Conservation (phyloP, 2,797 vertebrate genomes). For the Bradypodion pumilum region DNA sequence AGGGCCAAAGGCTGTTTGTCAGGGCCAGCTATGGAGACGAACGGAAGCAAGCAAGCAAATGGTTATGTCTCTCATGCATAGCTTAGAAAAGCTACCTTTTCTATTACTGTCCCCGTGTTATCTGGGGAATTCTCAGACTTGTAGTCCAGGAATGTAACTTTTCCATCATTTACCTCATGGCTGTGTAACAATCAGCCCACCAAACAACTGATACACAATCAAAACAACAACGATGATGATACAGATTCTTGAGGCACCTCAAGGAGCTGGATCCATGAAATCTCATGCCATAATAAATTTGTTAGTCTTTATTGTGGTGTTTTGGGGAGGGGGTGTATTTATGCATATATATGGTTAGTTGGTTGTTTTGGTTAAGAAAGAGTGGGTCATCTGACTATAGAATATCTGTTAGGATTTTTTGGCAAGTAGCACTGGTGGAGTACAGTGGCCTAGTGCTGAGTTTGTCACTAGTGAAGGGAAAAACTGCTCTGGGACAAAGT, state of each 20-base stretch:
- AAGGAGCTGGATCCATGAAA: neutral
- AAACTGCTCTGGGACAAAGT: no score
- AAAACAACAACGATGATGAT: neutral
- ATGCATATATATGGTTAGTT: no score
- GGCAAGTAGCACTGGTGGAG: no score
- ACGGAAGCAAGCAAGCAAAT: neutral
- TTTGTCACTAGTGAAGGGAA: no score
- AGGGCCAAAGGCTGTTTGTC: constrained; percentile 46
- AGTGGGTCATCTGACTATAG: no score
- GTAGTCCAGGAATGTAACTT: neutral
- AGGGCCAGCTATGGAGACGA: constrained; percentile 20
- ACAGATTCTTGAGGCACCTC: neutral
- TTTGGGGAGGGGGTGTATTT: no score
- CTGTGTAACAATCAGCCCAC: neutral
- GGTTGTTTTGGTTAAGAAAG: no score
- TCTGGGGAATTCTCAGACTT: neutral
- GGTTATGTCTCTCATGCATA: neutral
- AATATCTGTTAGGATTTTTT: no score
- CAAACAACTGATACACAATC: neutral
- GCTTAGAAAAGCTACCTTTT: no score
- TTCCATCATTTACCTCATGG: neutral
- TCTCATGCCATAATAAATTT: neutral
- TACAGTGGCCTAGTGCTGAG: no score
- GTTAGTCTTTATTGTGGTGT: no score
- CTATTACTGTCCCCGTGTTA: no score